phyloP scores from a whole-genome alignment of 1,140 invertebrate genomes.

The Camponotus pennsylvanicus region DNA sequence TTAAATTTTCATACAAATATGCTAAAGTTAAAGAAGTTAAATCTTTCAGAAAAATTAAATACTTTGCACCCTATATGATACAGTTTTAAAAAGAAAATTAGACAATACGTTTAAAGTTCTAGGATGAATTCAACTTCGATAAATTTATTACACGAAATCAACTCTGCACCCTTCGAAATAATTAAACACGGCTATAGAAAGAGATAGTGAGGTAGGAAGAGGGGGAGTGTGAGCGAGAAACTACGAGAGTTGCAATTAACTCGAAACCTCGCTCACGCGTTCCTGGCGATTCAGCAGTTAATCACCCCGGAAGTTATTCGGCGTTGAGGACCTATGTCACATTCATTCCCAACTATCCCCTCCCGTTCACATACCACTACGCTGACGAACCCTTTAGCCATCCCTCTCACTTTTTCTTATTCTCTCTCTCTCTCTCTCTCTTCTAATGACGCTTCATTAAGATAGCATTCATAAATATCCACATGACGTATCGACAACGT shows the following conservation, averaged over 20 bases:
- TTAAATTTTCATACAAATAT: neutral
- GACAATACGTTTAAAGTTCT: no score
- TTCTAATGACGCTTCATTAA: slow-evolving; percentile 64
- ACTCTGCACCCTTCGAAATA: neutral
- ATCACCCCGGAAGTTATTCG: slow-evolving; percentile 73
- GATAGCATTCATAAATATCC: slow-evolving; percentile 69
- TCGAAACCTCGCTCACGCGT: slow-evolving; percentile 67
- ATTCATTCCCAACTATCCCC: slow-evolving; percentile 53
- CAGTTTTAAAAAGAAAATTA: no score
- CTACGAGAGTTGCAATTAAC: slow-evolving; percentile 67
- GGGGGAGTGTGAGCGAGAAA: neutral
- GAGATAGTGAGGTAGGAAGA: neutral
- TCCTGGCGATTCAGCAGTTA: slow-evolving; percentile 72
- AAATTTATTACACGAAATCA: slow-evolving; percentile 8
- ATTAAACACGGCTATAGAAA: slow-evolving; percentile 33
- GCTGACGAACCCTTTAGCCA: neutral
- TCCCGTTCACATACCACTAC: neutral
- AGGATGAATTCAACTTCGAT: slow-evolving; percentile 4
- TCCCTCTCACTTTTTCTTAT: neutral
- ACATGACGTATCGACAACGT: neutral
- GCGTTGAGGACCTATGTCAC: slow-evolving; percentile 61
- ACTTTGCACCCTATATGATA: neutral
- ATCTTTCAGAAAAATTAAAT: neutral
- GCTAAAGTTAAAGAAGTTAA: neutral
- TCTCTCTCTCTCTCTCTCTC: neutral